These are phyloP conservation scores for Echinops telfairi DNA, from an alignment of 2,113 vertebrate genomes.

Conservation along the genomic window DNA sequence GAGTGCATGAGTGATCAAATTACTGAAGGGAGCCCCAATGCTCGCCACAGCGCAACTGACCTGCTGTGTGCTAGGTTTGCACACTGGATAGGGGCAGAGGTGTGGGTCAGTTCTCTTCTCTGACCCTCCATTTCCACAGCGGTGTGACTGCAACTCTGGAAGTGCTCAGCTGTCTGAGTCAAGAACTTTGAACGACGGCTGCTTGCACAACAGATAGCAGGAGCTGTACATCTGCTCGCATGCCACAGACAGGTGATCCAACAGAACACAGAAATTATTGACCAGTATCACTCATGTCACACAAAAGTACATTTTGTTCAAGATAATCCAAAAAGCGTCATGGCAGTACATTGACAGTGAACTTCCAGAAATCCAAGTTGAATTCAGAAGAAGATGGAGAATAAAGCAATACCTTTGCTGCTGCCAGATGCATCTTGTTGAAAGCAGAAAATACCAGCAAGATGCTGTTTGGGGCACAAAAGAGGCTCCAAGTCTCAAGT, in stretches of 20 bases:
- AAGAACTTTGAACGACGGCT: neutral
- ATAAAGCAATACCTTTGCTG: neutral
- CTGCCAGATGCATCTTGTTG: neutral
- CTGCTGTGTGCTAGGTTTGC: neutral
- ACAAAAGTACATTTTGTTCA: neutral
- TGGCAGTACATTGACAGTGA: neutral
- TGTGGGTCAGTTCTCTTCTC: neutral
- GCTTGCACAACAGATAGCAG: neutral
- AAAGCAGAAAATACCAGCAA: neutral
- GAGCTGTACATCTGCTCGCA: neutral
- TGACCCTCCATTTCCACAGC: neutral
- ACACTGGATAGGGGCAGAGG: neutral
- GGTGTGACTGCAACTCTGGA: neutral
- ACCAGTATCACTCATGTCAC: neutral
- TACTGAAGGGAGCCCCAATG: neutral
- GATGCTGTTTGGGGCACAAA: neutral
- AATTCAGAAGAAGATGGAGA: neutral
- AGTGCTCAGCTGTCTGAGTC: neutral
- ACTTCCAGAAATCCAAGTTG: neutral
- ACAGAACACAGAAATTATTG: neutral
- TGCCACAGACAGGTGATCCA: neutral
- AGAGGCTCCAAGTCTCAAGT: too few relatives aligned
- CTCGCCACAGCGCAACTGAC: neutral
- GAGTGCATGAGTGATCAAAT: neutral
- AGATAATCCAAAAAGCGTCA: neutral